Evolutionary conservation across 1,140 invertebrate species (phyloP).

Genomic region (Palaemon carinicauda): DNA sequence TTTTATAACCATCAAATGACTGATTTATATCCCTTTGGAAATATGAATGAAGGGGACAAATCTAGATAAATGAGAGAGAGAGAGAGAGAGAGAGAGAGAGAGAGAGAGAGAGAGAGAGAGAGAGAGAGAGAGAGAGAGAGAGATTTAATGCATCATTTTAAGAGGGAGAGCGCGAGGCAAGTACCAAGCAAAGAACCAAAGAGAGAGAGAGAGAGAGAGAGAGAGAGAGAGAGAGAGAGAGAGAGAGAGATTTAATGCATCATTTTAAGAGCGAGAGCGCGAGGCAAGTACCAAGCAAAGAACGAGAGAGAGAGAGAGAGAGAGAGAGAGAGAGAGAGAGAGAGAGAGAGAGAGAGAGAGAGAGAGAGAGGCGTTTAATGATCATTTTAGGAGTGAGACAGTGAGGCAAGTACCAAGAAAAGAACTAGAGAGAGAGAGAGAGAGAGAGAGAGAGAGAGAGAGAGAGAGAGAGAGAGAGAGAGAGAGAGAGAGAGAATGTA

Average conservation of each 20-base stretch:
- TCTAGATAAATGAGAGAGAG: not conserved
- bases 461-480: not conserved
- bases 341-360: not conserved
- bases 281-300: too few relatives aligned
- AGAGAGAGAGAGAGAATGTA: not conserved
- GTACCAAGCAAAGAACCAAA: not conserved
- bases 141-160: too few relatives aligned
- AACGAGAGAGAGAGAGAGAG: constrained; percentile 11
- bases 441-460: not conserved
- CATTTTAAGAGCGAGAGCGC: not conserved
- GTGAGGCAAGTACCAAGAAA: not conserved
- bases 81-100: not conserved
- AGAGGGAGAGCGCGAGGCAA: not conserved
- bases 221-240: not conserved
- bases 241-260: not conserved
- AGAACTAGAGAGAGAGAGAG: not conserved
- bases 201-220: not conserved
- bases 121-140: not conserved
- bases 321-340: not conserved
- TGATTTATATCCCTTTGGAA: too few relatives aligned
- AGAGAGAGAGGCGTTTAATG: not conserved
- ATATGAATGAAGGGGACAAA: not conserved
- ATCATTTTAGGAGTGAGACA: too few relatives aligned
- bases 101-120: constrained; percentile 6
- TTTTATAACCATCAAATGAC: not conserved